phyloP scores from a whole-genome alignment of 2,113 vertebrate genomes.

The Megaptera novaeangliae region DNA sequence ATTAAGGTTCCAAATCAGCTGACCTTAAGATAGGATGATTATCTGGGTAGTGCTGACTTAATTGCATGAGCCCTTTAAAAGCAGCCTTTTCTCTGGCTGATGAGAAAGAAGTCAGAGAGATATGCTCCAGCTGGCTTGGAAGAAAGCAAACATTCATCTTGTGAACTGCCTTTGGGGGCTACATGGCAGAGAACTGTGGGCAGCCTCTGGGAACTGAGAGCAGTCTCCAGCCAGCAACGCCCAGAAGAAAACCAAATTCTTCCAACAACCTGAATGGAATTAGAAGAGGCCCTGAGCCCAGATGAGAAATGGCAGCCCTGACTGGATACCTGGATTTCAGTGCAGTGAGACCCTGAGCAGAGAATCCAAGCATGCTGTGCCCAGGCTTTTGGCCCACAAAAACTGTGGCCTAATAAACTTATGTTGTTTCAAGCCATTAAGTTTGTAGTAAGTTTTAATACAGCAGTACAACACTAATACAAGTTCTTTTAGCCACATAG shows the following conservation, averaged over 20 bases:
- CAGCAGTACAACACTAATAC: neutral
- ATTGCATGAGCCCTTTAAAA: neutral
- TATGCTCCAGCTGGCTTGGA: neutral
- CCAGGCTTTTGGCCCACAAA: neutral
- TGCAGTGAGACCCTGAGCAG: neutral
- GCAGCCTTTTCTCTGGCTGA: neutral
- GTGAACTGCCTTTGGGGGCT: neutral
- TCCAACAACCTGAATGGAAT: neutral
- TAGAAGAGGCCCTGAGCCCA: neutral
- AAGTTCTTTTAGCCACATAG: neutral
- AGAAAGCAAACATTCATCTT: neutral
- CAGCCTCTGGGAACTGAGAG: neutral
- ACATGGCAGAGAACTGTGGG: neutral
- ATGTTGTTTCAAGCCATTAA: constrained; percentile 19
- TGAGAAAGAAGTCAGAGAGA: neutral
- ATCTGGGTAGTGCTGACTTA: neutral
- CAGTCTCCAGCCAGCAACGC: neutral
- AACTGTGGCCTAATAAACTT: neutral
- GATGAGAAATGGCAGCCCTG: neutral
- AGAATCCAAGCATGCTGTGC: neutral
- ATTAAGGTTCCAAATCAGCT: neutral
- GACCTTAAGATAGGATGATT: neutral
- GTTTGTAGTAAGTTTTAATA: neutral
- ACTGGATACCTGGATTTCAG: neutral
- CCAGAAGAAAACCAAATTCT: neutral